phyloP scores from a whole-genome alignment of 2,797 vertebrate genomes.

The Lutjanus argentimaculatus region DNA sequence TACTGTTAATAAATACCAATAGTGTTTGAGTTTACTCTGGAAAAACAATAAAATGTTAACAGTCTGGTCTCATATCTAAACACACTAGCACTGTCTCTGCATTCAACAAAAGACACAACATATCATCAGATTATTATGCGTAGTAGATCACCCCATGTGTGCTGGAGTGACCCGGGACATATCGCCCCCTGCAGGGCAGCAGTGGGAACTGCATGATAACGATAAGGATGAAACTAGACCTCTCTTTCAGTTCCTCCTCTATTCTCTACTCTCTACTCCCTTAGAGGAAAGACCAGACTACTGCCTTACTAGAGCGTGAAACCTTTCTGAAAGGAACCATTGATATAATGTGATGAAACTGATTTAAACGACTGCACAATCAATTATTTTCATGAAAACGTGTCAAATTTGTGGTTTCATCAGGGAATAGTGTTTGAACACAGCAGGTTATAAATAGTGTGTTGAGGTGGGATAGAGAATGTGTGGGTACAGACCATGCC shows the following conservation, averaged over 20 bases:
- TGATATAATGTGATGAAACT: too few species aligned
- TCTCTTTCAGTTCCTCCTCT: background rate
- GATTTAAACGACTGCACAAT: too few species aligned
- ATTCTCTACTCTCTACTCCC: background rate
- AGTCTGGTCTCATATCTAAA: background rate
- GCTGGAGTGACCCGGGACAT: constrained; percentile 8
- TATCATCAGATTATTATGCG: background rate
- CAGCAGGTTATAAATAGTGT: too few species aligned
- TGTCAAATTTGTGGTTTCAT: too few species aligned
- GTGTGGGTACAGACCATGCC: too few species aligned
- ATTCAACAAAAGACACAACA: background rate
- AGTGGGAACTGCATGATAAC: constrained; percentile 1
- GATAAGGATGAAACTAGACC: background rate
- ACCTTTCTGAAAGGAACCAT: too few species aligned
- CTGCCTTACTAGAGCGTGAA: too few species aligned
- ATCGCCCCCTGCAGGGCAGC: background rate
- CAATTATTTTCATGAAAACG: too few species aligned
- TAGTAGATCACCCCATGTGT: constrained; percentile 6
- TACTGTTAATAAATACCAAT: background rate
- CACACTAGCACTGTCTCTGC: background rate
- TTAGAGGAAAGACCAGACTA: background rate
- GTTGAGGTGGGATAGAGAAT: too few species aligned
- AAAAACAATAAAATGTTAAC: background rate
- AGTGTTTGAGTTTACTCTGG: background rate
- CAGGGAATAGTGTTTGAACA: too few species aligned